These are phyloP conservation scores for Babylonia areolata DNA, from an alignment of 1,140 invertebrate species.

Conservation along the genomic window DNA sequence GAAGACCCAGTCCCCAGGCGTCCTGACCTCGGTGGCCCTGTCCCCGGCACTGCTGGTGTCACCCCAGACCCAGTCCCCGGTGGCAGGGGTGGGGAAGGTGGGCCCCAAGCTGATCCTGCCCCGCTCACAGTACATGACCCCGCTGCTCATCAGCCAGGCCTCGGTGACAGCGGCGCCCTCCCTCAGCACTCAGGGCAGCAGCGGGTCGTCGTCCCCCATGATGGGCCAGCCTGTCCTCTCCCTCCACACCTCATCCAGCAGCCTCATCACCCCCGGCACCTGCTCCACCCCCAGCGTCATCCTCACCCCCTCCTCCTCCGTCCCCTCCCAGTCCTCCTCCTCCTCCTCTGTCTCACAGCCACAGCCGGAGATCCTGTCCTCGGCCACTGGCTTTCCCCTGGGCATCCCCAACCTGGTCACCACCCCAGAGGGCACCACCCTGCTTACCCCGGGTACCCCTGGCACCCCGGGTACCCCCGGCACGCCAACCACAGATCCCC, in stretches of 20 bases:
- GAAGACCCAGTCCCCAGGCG: slow-evolving; percentile 1
- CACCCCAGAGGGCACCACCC: slow-evolving; percentile 31
- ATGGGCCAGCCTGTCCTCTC: slow-evolving; percentile 50
- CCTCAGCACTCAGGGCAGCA: slow-evolving; percentile 4
- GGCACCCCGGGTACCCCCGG: slow-evolving; percentile 47
- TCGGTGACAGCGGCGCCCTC: slow-evolving; percentile 4
- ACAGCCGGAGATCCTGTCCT: slow-evolving; percentile 33
- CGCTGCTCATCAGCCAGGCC: slow-evolving; percentile 21
- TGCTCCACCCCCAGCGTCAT: slow-evolving; percentile 1
- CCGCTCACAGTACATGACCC: slow-evolving; percentile 17
- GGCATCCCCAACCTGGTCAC: slow-evolving; percentile 33
- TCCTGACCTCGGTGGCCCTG: not conserved
- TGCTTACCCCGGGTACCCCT: slow-evolving; percentile 39
- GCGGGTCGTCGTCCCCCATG: not conserved
- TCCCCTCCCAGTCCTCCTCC: not conserved
- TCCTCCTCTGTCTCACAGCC: not conserved
- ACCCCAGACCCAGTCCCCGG: not conserved
- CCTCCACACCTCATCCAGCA: not conserved
- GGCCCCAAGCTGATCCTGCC: slow-evolving; percentile 40
- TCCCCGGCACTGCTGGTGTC: not conserved
- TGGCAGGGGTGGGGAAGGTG: not conserved
- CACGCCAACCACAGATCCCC: slow-evolving; percentile 34
- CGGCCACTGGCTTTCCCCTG: slow-evolving; percentile 36
- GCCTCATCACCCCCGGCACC: not conserved
- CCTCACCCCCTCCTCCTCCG: slow-evolving; percentile 17